A percentile compares a stretch with the other conserved stretches of the same genome.
Evolutionary conservation across 1,140 invertebrate genomes (phyloP).

Genomic region (Galleria mellonella): DNA sequence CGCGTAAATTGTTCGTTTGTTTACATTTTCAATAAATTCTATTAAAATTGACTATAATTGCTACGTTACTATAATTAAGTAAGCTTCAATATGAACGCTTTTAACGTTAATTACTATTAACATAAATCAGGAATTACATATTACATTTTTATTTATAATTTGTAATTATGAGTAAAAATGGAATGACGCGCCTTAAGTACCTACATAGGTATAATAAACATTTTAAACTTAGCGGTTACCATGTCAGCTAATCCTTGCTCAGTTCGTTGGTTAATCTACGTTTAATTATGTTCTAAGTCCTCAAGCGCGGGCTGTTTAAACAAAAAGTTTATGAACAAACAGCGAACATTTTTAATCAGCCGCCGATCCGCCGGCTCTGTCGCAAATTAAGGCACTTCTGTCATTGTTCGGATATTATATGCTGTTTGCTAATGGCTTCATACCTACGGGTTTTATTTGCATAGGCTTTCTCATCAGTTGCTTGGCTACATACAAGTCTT

Average conservation of each 20-base stretch:
- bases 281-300: slow-evolving; percentile 23
- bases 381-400: slow-evolving; percentile 4
- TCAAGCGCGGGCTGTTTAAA: slow-evolving; percentile 8
- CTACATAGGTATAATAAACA: no score
- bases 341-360: slow-evolving; percentile 36
- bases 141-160: no score
- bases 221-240: background rate
- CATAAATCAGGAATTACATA: no score
- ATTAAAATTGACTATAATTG: no score
- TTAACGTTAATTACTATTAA: no score
- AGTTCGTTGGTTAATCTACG: slow-evolving; percentile 18
- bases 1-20: no score
- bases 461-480: background rate
- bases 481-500: no score
- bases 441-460: slow-evolving; percentile 1
- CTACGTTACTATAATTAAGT: no score
- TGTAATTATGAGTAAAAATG: no score
- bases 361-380: background rate
- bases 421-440: background rate
- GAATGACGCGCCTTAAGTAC: no score
- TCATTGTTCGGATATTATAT: background rate
- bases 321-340: slow-evolving; percentile 26
- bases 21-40: no score
- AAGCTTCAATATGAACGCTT: no score
- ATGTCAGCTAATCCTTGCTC: slow-evolving; percentile 1